Evolutionary conservation across 2,888 invertebrate species (phyloP).

Genomic region (Agriopis leucophaearia): DNA sequence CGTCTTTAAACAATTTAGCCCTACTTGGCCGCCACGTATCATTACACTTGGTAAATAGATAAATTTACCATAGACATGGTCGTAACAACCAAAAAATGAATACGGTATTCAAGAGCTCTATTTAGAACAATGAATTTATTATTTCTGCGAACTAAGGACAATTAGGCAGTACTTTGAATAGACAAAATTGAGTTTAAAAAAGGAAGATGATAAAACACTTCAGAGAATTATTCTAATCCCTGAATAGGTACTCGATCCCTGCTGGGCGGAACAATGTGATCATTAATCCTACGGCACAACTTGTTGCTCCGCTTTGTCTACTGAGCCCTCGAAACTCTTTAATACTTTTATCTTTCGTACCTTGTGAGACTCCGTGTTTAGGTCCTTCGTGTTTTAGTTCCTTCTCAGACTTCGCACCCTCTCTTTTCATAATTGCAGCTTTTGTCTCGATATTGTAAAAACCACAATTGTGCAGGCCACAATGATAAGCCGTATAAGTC

Average conservation of each 20-base stretch:
- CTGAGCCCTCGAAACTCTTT: conserved; percentile 19
- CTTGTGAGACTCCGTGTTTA: conserved; percentile 8
- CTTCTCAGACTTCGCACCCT: conserved; percentile 19
- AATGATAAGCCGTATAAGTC: conserved; percentile 33
- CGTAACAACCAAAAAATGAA: conserved; percentile 39
- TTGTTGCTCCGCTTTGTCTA: conserved; percentile 37
- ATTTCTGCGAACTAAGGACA: not conserved
- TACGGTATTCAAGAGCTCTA: conserved; percentile 11
- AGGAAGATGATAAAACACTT: conserved; percentile 14
- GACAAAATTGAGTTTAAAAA: conserved; percentile 2
- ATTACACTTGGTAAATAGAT: conserved; percentile 64
- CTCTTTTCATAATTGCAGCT: conserved; percentile 34
- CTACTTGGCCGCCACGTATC: conserved; percentile 65
- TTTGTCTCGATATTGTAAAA: conserved; percentile 45
- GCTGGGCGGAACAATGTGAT: conserved; percentile 31
- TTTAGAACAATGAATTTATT: conserved; percentile 18
- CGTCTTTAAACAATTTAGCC: conserved; percentile 54
- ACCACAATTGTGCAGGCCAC: conserved; percentile 39
- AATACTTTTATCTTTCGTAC: conserved; percentile 24
- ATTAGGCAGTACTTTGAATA: conserved; percentile 9
- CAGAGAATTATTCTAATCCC: conserved; percentile 20
- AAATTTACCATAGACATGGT: conserved; percentile 57
- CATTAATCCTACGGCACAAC: conserved; percentile 32
- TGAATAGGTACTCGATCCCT: conserved; percentile 19
- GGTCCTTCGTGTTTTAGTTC: no score